Base-by-base conservation (phyloP, 2,113 vertebrate genomes). In the Xyliphius kryptos region DNA sequence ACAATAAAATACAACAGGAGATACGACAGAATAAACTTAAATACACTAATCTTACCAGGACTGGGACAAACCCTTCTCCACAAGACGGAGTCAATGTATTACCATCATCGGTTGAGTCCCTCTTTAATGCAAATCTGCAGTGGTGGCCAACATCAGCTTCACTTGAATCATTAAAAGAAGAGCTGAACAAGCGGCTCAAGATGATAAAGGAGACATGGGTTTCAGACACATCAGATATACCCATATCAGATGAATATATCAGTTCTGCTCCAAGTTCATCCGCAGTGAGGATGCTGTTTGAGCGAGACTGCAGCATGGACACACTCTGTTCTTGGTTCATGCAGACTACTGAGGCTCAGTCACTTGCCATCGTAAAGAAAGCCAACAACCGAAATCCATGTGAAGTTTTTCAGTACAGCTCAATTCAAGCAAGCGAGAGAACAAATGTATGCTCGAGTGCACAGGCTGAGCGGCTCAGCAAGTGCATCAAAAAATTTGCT, bases 291-390 rank as follows among this genome's bases (percentile, higher is more conserved):
- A 89, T 88, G 77, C 86, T 98, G 78, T 98, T 98, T 81, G 91
- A 88, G 79, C 88, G 89, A 77, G 91, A 93, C 63, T 97, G 87
- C 82, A 84, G 83, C 68, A 88, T 90, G 83, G 90, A 90, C 65
- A 91, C 95, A 57, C 86, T 98, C 61, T 84, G 89, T 79, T 84
- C 90, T 46, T 98, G 94, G 96, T 97, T 97, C 78, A 98, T 98
- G 95, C 90, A 98, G 84, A 97, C 93, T 68, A 97, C 96, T 54
- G 96, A 98, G 88, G 97, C 96, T 5, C 92, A 95, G 66, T 94
- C 96, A 64, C 85, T 98, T 46, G 86, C 89, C 44, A 87, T 97
- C 56, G 89, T 91, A 65, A 94, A 93, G 79, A 97, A 97, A 76
- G 79, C 89, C 65, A 97, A 91, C 78, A 89, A 89, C 67, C 87